Conservation (phyloP, 1,140 invertebrate genomes). For the Coenobita brevimanus region DNA sequence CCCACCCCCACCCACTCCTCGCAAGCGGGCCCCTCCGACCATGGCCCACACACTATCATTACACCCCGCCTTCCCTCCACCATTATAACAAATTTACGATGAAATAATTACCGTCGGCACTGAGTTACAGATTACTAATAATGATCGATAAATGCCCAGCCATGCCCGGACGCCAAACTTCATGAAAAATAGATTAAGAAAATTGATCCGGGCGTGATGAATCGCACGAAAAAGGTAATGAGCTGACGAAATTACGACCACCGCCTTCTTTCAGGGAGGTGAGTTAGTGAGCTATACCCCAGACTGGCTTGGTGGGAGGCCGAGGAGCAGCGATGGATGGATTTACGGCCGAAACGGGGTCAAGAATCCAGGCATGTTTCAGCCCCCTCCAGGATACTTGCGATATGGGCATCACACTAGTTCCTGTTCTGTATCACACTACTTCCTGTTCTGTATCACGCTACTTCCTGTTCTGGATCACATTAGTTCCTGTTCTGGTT, state of each 20-base stretch:
- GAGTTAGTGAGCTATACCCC: too few species aligned
- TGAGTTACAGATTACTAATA: slow-evolving; percentile 17
- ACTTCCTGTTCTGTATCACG: too few species aligned
- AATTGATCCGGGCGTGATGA: neutral
- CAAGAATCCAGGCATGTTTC: too few species aligned
- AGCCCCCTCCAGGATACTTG: too few species aligned
- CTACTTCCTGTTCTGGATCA: too few species aligned
- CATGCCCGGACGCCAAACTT: neutral
- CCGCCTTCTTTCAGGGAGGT: too few species aligned
- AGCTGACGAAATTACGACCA: neutral
- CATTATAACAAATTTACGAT: slow-evolving; percentile 26
- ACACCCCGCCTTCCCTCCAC: neutral
- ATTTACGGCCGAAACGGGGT: too few species aligned
- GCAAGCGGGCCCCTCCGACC: neutral
- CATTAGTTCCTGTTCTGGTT: too few species aligned
- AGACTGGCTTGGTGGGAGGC: too few species aligned
- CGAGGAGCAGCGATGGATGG: too few species aligned
- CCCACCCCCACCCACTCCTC: neutral
- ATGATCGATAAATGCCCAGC: neutral
- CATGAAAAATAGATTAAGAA: neutral
- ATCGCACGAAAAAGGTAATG: neutral
- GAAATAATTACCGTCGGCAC: slow-evolving; percentile 32
- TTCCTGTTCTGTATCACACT: too few species aligned
- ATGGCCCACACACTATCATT: neutral
- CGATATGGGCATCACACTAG: too few species aligned